Base-by-base conservation (phyloP, 2,113 vertebrate genomes). In the Platycercus adscitus region DNA sequence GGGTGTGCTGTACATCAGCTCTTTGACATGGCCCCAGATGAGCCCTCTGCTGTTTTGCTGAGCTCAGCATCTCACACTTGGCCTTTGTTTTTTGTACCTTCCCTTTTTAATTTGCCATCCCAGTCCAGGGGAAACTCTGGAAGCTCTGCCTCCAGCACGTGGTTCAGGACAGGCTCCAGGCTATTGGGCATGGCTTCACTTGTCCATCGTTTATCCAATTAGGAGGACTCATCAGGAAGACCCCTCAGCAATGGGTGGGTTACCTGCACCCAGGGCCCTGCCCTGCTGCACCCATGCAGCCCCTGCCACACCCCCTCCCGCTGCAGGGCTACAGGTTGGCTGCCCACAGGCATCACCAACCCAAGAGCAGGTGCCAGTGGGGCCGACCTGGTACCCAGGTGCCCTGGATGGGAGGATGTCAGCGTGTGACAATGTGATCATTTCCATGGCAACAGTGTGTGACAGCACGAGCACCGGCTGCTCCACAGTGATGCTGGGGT, bases 371-470 rank as follows among this genome's bases (percentile, higher is more conserved):
- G 43, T 31, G 70, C 70, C 66, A 49, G 70, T 3, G 3, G 50
- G 55, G 37, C 46, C 1, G 0, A 17, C 25, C 1, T 35, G 0
- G 41, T 77, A 73, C 71, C 29, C 60, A 37, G 52, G 61, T 94
- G 86, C 64, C 88, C 64, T 35, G 55, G 35, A 73, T 86, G 31
- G 80, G 65, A 88, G 72, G 80, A 93, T 89, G 73, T 73, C 87
- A 39, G 47, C 19, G 1, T 65, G 63, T 91, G 96, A 87, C 85
- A 89, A 73, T 82, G 89, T 43, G 37, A 90, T 85, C 49, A 33
- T 97, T 91, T 61, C 96, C 96, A 95, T 89, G 92, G 94, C 94
- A 96, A 95, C 86, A 1, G 76, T 2, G 1, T 12, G 44, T 84
- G 86, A 60, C 85, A 80, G 89, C 35, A 4, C 31, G 52, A 77